phyloP scores from a whole-genome alignment of 2,888 invertebrate species.

The Euplexia lucipara region DNA sequence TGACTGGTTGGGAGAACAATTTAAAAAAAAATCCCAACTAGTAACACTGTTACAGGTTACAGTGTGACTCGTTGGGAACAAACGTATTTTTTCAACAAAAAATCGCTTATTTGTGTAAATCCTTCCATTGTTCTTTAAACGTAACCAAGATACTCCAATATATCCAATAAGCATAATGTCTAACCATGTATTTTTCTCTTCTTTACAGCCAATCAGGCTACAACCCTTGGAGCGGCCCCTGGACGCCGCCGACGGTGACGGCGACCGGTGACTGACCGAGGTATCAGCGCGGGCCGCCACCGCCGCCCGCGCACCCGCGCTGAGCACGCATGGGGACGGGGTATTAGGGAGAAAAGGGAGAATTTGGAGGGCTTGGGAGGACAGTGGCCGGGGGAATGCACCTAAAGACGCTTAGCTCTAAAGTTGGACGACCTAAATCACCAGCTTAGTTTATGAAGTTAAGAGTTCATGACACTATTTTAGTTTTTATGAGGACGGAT shows the following conservation, averaged over 20 bases:
- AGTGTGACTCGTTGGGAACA: no score
- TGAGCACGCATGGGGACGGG: slow-evolving; percentile 70
- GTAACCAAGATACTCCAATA: neutral
- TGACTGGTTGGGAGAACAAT: no score
- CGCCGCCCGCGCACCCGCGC: slow-evolving; percentile 84
- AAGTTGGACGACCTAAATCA: slow-evolving; percentile 47
- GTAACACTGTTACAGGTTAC: no score
- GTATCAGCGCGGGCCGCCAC: slow-evolving; percentile 89
- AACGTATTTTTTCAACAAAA: no score
- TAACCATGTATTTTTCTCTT: slow-evolving; percentile 61
- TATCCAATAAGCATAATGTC: slow-evolving; percentile 4
- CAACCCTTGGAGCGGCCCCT: slow-evolving; percentile 91
- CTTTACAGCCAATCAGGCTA: slow-evolving; percentile 92
- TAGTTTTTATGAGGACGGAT: slow-evolving; percentile 24
- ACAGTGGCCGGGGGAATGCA: slow-evolving; percentile 46
- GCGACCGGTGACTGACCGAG: slow-evolving; percentile 92
- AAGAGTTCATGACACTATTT: slow-evolving; percentile 33
- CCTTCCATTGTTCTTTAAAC: neutral
- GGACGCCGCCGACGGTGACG: slow-evolving; percentile 92
- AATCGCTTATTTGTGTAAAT: no score
- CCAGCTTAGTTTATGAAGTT: slow-evolving; percentile 37
- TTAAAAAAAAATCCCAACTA: no score
- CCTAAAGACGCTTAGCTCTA: slow-evolving; percentile 53
- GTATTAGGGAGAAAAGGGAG: slow-evolving; percentile 32
- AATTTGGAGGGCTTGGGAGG: neutral